A percentile compares a stretch with the other conserved stretches of the same genome.
Conservation (phyloP, 2,113 vertebrate genomes). For the Bagarius yarrelli region DNA sequence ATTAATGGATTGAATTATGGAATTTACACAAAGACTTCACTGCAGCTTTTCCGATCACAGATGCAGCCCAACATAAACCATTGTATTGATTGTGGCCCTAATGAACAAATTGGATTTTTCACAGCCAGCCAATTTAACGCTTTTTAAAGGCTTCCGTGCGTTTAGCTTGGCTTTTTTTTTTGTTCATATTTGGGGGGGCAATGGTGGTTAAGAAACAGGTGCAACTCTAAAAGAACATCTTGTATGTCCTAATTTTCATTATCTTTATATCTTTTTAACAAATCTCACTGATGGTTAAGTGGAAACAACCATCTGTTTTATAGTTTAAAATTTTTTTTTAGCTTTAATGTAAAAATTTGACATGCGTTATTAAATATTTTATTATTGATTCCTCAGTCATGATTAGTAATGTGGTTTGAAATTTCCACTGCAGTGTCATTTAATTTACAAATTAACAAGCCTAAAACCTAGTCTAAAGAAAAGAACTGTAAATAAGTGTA, state of each 20-base stretch:
- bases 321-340: background rate
- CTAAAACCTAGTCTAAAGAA: too few species aligned
- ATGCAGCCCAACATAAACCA: conserved; percentile 48
- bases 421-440: background rate
- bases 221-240: conserved; percentile 46
- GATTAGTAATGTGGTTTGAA: background rate
- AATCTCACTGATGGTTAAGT: conserved; percentile 39
- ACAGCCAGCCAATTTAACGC: conserved; percentile 53
- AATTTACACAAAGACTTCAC: conserved; percentile 34
- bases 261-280: conserved; percentile 52
- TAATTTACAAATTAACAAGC: too few species aligned
- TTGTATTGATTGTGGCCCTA: conserved; percentile 49
- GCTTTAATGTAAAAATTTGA: background rate
- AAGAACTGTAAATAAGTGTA: too few species aligned
- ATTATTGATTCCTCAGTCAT: background rate
- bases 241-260: conserved; percentile 45
- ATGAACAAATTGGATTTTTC: conserved; percentile 61
- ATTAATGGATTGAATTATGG: conserved; percentile 47
- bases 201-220: conserved; percentile 44
- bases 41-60: conserved; percentile 38
- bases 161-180: conserved; percentile 33
- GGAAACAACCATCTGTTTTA: conserved; percentile 13
- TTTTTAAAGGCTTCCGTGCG: conserved; percentile 50
- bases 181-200: background rate
- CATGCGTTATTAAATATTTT: background rate